Evolutionary conservation across 92 coral and sea anemone genomes (phyloP).

Genomic region (Pocillopora grandis): DNA sequence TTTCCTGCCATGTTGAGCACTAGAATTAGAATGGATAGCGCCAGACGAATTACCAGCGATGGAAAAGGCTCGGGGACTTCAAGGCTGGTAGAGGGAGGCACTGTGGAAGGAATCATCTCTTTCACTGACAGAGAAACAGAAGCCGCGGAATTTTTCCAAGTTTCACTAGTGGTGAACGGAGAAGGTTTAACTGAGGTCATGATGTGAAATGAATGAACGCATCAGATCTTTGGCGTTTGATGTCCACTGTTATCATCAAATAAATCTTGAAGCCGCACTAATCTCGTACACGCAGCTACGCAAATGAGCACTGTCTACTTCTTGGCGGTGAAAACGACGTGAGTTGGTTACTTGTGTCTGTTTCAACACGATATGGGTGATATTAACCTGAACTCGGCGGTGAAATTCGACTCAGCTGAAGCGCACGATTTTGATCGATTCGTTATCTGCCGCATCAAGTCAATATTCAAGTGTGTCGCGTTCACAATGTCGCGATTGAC

Average conservation of each 20-base stretch:
- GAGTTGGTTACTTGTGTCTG: slow-evolving; percentile 36
- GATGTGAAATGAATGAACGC: slow-evolving; percentile 12
- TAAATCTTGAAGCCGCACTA: slow-evolving; percentile 39
- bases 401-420: slow-evolving; percentile 32
- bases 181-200: slow-evolving; percentile 42
- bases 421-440: slow-evolving; percentile 23
- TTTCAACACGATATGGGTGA: slow-evolving; percentile 57
- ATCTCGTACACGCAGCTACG: slow-evolving; percentile 31
- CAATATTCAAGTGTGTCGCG: slow-evolving; percentile 44
- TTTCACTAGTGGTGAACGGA: slow-evolving; percentile 12
- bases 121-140: background rate
- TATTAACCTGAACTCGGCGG: slow-evolving; percentile 40
- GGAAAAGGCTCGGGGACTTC: slow-evolving; percentile 55
- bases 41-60: slow-evolving; percentile 62
- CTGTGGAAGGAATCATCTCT: background rate
- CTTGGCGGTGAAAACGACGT: slow-evolving; percentile 9
- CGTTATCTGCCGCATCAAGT: slow-evolving; percentile 46
- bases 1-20: slow-evolving; percentile 78
- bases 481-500: slow-evolving; percentile 42
- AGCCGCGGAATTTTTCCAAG: slow-evolving; percentile 19
- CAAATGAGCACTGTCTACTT: slow-evolving; percentile 25
- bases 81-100: background rate
- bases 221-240: slow-evolving; percentile 28
- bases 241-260: slow-evolving; percentile 28
- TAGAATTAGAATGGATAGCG: slow-evolving; percentile 64